phyloP scores from a whole-genome alignment of 2,797 vertebrate genomes.

The Mionectes olivaceus region DNA sequence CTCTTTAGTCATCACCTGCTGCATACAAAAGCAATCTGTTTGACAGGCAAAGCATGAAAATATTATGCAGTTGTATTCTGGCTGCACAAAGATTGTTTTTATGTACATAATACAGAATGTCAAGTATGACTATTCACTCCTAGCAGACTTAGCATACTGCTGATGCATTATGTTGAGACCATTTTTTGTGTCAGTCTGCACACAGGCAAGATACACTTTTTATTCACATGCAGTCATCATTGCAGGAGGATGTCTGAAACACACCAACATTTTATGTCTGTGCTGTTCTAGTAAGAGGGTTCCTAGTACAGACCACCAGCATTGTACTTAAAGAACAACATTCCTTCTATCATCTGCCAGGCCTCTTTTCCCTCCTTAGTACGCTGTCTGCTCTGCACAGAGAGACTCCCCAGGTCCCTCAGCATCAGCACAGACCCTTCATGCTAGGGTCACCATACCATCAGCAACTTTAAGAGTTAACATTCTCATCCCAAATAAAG shows the following conservation, averaged over 20 bases:
- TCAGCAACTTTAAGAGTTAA: neutral
- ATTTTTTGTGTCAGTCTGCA: neutral
- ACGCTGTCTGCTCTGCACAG: fast-evolving
- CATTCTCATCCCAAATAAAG: neutral
- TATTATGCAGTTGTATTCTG: neutral
- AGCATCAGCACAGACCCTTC: neutral
- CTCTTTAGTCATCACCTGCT: neutral
- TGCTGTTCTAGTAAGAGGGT: neutral
- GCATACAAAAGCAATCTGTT: neutral
- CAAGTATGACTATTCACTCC: neutral
- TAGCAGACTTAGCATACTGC: neutral
- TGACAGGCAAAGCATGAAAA: neutral
- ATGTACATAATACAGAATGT: neutral
- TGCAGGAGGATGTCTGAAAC: neutral
- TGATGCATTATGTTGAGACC: neutral
- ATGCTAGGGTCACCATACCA: neutral
- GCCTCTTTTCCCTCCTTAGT: neutral
- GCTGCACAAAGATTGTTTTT: neutral
- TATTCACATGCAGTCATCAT: fast-evolving
- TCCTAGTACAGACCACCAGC: neutral
- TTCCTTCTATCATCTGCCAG: neutral
- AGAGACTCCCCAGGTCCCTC: neutral
- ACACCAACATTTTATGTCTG: neutral
- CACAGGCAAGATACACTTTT: neutral
- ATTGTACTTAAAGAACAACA: neutral